These are phyloP conservation scores for Halesus radiatus DNA, from an alignment of 1,140 invertebrate species.

Conservation along the genomic window DNA sequence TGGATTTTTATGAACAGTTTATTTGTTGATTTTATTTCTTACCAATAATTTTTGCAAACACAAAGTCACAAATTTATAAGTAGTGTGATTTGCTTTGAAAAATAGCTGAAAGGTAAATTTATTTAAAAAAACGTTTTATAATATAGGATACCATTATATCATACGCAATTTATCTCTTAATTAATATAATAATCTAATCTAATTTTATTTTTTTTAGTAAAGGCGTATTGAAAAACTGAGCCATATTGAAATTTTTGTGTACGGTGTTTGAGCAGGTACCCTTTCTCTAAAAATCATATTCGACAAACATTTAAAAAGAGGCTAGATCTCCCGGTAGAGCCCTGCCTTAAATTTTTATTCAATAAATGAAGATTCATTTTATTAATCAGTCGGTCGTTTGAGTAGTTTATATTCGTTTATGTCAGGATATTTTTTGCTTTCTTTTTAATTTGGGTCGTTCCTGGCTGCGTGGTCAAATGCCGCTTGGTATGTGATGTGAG, in stretches of 20 bases:
- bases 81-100: too few species aligned
- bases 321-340: constrained; percentile 25
- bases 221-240: background rate
- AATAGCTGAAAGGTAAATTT: too few species aligned
- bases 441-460: constrained; percentile 35
- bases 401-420: background rate
- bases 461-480: constrained; percentile 47
- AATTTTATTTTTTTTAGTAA: background rate
- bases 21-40: too few species aligned
- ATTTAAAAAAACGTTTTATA: too few species aligned
- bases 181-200: too few species aligned
- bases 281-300: constrained; percentile 11
- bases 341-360: constrained; percentile 30
- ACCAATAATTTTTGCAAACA: too few species aligned
- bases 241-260: background rate
- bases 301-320: constrained; percentile 1
- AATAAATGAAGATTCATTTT: constrained; percentile 19
- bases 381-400: background rate
- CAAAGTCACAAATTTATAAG: too few species aligned
- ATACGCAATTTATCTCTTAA: too few species aligned
- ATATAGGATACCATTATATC: too few species aligned
- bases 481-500: constrained; percentile 48
- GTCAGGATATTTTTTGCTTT: constrained; percentile 21
- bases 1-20: too few species aligned
- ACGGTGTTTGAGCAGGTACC: constrained; percentile 5